Evolutionary conservation across 1,140 invertebrate genomes (phyloP), one percentile per base, ranked within the genome.

Genomic region (Drosophila mayri): DNA sequence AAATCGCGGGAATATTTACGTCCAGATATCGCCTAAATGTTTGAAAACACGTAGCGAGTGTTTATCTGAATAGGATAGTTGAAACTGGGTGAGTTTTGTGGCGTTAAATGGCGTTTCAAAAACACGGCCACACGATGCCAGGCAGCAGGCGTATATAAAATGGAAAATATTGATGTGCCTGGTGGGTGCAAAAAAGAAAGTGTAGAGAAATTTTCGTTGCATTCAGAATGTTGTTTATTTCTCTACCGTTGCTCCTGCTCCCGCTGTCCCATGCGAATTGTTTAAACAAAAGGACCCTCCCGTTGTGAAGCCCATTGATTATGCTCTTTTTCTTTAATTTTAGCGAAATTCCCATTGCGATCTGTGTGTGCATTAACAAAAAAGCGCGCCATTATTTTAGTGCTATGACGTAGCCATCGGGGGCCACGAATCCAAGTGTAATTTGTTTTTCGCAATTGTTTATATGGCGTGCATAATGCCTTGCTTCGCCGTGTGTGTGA

Each of bases 381-480:
- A 90, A 91, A 91, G 88, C 90, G 90, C 90, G 90, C 90, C 90
- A 91, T 91, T 91, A 87, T 84, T 88, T 84, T 46, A 70, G 62
- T 74, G 81, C 41, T 57, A 85, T 91, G 90, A 91, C 90, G 85
- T 91, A 90, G 90, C 40, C 80, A 66, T 58, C 67, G 50, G 62
- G 55, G 75, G 65, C 75, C 80, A 90, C 62, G 67, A 84, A 79
- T 52, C 61, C 50, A 62, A 70, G 70, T 68, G 55, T 85, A 52
- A 52, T 77, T 66, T 64, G 25, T 55, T 62, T 73, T 84, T 60
- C 67, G 72, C 55, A 63, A 90, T 74, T 76, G 81, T 90, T 90
- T 88, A 84, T 77, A 84, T 77, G 52, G 63, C 80, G 55, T 80
- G 83, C 74, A 77, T 79, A 79, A 86, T 87, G 85, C 62, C 81